phyloP scores from a whole-genome alignment of 2,113 vertebrate species.

The Malaclemys terrapin region DNA sequence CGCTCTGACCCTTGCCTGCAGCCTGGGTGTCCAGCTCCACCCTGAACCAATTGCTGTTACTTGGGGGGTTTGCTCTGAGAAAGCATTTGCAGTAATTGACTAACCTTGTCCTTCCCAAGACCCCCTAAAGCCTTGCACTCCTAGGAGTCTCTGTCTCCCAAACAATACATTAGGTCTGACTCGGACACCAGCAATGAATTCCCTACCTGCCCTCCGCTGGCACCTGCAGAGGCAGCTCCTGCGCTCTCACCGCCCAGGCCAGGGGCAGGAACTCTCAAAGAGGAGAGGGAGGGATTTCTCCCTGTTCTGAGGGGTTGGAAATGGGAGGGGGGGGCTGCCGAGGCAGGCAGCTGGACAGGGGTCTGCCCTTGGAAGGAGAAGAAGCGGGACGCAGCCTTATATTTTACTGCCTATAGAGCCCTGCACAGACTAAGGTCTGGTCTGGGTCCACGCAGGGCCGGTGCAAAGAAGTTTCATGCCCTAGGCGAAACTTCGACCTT shows the following conservation, averaged over 20 bases:
- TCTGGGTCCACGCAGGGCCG: background rate
- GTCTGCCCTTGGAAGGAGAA: background rate
- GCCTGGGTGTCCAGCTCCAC: rapidly evolving
- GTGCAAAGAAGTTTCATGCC: too few species aligned
- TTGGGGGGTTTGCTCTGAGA: rapidly evolving
- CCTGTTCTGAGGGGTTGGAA: background rate
- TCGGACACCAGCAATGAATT: background rate
- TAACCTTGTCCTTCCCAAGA: background rate
- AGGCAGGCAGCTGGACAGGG: background rate
- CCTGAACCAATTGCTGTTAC: rapidly evolving
- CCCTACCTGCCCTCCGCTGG: background rate
- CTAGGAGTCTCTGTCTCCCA: background rate
- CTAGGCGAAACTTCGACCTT: too few species aligned
- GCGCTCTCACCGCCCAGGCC: background rate
- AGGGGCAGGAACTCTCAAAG: too few species aligned
- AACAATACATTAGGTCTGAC: background rate
- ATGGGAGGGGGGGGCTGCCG: background rate
- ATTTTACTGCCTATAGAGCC: background rate
- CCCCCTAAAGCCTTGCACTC: background rate
- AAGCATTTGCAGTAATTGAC: background rate
- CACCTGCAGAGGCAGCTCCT: background rate
- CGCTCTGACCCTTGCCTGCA: background rate
- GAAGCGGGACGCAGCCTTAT: background rate
- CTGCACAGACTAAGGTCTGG: background rate
- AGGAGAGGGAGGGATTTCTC: background rate